A percentile compares a stretch with the other conserved stretches of the same genome.
Evolutionary conservation across 2,797 vertebrate genomes (phyloP).

Genomic region (Harpagifer antarcticus): DNA sequence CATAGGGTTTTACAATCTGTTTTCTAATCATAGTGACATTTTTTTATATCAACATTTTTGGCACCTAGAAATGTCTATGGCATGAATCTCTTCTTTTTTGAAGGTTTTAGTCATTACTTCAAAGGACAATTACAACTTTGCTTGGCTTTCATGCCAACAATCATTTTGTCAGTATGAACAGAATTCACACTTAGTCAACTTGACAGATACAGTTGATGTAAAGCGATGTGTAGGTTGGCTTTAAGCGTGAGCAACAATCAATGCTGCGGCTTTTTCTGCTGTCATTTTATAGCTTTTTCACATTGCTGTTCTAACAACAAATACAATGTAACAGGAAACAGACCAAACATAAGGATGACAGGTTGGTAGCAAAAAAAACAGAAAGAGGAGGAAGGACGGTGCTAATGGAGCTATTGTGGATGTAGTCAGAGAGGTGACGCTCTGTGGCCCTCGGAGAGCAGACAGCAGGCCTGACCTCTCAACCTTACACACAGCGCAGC

Average conservation of each 20-base stretch:
- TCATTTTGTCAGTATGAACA: background rate
- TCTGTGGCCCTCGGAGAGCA: conserved; percentile 40
- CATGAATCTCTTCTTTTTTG: background rate
- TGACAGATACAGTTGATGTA: conserved; percentile 17
- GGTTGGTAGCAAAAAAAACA: conserved; percentile 30
- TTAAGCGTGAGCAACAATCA: conserved; percentile 26
- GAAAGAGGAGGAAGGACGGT: conserved; percentile 43
- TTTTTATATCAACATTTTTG: background rate
- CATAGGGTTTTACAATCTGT: background rate
- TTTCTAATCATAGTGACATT: no score
- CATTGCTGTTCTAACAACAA: conserved; percentile 15
- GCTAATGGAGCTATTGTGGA: conserved; percentile 67
- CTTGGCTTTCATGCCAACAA: conserved; percentile 17
- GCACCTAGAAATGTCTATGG: background rate
- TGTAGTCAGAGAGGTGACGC: conserved; percentile 52
- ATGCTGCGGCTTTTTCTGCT: conserved; percentile 4
- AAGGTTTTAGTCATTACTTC: background rate
- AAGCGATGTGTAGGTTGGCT: conserved; percentile 20
- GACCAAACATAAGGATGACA: conserved; percentile 24
- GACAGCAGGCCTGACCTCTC: conserved; percentile 61
- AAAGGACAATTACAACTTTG: conserved; percentile 18
- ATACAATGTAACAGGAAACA: conserved; percentile 12
- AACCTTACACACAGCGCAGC: conserved; percentile 40
- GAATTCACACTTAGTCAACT: background rate
- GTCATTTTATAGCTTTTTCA: conserved; percentile 13